A percentile compares a stretch with the other conserved stretches of the same genome.
Evolutionary conservation across 2,113 vertebrate genomes (phyloP).

Genomic region (Nyctibius bracteatus): DNA sequence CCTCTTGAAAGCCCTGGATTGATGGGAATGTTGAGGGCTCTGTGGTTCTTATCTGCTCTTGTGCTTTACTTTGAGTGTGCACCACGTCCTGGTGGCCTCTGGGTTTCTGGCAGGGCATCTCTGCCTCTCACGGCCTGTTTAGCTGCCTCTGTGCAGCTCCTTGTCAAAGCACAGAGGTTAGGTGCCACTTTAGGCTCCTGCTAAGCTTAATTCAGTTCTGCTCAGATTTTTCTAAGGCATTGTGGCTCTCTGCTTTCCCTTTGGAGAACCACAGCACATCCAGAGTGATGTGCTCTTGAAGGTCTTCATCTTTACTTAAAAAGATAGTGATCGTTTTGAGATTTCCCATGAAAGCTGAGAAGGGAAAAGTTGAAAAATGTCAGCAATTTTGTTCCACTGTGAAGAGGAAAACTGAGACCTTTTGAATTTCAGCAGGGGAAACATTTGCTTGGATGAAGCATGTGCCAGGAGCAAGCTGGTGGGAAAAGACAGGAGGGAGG

Average conservation of each 20-base stretch:
- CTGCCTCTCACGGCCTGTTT: background rate
- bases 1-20: background rate
- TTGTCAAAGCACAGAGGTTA: background rate
- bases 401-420: background rate
- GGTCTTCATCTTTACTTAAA: background rate
- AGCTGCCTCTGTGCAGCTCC: background rate
- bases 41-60: background rate
- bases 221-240: background rate
- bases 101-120: background rate
- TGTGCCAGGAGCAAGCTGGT: constrained; percentile 6
- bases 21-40: background rate
- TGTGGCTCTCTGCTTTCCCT: background rate
- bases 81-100: background rate
- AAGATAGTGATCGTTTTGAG: background rate
- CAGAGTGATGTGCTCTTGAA: background rate
- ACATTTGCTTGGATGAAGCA: background rate
- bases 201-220: background rate
- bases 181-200: background rate
- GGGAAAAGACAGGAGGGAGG: background rate
- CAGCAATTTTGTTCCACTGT: background rate
- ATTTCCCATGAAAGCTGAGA: background rate
- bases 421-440: background rate
- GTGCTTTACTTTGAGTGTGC: rapidly evolving
- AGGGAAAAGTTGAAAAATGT: background rate
- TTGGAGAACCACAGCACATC: background rate